These are phyloP conservation scores for Cerastis rubricosa DNA, from an alignment of 2,888 invertebrate genomes.

Conservation along the genomic window DNA sequence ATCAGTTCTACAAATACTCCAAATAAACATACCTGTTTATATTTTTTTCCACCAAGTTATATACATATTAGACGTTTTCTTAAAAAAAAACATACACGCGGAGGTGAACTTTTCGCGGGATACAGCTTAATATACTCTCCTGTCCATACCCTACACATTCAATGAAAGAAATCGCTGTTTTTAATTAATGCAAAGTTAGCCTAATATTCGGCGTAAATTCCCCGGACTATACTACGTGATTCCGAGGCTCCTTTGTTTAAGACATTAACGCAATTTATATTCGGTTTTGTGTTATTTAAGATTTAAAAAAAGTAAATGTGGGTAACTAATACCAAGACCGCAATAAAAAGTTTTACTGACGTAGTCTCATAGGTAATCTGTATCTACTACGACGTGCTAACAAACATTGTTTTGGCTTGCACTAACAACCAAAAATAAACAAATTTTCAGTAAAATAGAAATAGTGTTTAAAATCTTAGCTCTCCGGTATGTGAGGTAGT, in stretches of 20 bases:
- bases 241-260: not conserved
- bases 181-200: no score
- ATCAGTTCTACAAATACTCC: no score
- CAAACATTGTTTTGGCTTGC: constrained; percentile 48
- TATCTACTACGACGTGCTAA: constrained; percentile 44
- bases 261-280: constrained; percentile 1
- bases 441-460: constrained; percentile 56
- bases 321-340: constrained; percentile 1
- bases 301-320: constrained; percentile 5
- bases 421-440: constrained; percentile 52
- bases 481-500: constrained; percentile 48
- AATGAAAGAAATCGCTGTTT: no score
- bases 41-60: no score
- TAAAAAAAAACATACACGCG: no score
- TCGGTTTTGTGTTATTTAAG: not conserved
- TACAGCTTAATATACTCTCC: no score
- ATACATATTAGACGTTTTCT: no score
- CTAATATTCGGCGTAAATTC: no score
- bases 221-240: no score
- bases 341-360: constrained; percentile 34
- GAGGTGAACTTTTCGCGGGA: no score
- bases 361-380: constrained; percentile 33
- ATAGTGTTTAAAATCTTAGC: constrained; percentile 45
- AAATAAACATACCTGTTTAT: no score
- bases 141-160: no score